Evolutionary conservation across 2,888 invertebrate genomes (phyloP), one percentile per base, ranked within the genome.

Genomic region (Hybos culiciformis): DNA sequence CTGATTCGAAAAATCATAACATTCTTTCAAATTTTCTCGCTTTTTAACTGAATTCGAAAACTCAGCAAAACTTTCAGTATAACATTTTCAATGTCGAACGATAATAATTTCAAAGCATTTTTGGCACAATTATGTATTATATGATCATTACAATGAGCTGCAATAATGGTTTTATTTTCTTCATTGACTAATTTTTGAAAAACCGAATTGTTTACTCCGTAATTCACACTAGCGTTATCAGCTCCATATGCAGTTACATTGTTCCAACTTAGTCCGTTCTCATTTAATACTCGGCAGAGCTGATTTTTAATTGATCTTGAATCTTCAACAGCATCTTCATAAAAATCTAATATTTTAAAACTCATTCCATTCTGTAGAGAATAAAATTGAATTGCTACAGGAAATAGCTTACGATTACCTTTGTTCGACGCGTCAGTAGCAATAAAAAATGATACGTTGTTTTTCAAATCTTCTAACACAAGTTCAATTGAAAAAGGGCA

Each of bases 211-310:
- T 39, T 29, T 32, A 39, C 23, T 9, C 45, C 42, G 26, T 41
- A 45, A 36, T 45, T 39, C 21, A 45, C 45, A 24, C 37, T 18
- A 9, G 43, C 26, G 14, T 43, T 43, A 14, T 39, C 43, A 34
- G 45, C 45, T 23, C 39, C 36, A 41, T 42, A 42, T 21, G 45
- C 19, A 19, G 38, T 24, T 14, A 41, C 18, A 36, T 38, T 32
- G 2, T 39, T 24, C 21, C 36, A 31, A 31, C 21, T 26, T 39
- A 41, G 33, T 31, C 39, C 31, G 15, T 33, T 33, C 3, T 42
- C n/a, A 23, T 39, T 42, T 29, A 42, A 40, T 38, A 45, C 37
- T 39, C 34, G 18, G 19, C 36, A 33, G 14, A 45, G 18, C 29
- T 45, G 40, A 14, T 31, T n/a, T 29, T 36, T 31, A 24, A 42